Base-by-base conservation (phyloP, 2,113 vertebrate genomes). In the Oncorhynchus mykiss region DNA sequence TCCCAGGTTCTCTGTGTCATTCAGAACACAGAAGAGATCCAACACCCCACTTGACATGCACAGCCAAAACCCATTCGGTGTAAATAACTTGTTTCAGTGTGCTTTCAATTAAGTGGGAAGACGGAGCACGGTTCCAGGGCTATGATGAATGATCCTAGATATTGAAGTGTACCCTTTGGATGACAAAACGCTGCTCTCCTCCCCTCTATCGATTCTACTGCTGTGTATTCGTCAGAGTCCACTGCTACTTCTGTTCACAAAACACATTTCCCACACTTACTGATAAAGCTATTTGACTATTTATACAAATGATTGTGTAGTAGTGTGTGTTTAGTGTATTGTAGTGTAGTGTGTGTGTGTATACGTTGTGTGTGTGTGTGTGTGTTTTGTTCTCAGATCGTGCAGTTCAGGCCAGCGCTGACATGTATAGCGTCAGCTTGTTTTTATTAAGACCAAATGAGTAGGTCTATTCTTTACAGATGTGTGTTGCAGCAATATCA, bases 111-210 rank as follows among this genome's bases (percentile, higher is more conserved):
- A 93, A 91, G 90, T 85, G 79, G 71, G 85, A 91, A 88, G 88
- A 87, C 85, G 76, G 85, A 86, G 88, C 85, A 82, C 89, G 86
- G 89, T 89, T 89, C 68, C 85, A 82, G 88, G 14, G 82, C 77
- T 91, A 88, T 93, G 93, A 94, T 93, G 91, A 91, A 94, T 93
- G 92, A 90, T 87, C 90, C 83, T 81, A 90, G 91, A 92, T 93
- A 94, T 94, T 92, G 91, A 91, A 93, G 87, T 88, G 88, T 92
- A 91, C 89, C 87, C 87, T 83, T 83, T 84, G 91, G 91, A 94
- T 94, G 92, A 94, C 92, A 93, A 93, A 94, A 91, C 74, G 87
- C 84, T 91, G 90, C 90, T 82, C 92, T 90, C 91, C 92, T 45
- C 92, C 89, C 91, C 91, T 74, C 82, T 92, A 93, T 93, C 84